Base-by-base conservation (phyloP, 2,797 vertebrate species). In the Podargus strigoides region DNA sequence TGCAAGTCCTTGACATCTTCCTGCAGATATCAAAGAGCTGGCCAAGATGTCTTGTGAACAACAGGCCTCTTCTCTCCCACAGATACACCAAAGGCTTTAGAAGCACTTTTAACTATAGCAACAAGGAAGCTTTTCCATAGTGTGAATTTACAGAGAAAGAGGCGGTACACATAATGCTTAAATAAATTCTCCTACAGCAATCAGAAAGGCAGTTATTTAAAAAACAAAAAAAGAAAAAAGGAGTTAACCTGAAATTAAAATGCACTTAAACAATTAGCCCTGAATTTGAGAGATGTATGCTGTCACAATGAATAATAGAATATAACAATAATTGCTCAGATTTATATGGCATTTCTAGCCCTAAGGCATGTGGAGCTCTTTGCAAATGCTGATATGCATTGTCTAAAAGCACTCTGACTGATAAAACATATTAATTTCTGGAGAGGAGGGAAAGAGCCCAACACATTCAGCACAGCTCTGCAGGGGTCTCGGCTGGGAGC, bases 241-340 rank as follows among this genome's bases (percentile, higher is more conserved):
- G 37, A 46, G 30, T 41, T 72, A 91, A 52, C 49, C 56, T 83
- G 81, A 93, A 85, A 92, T 88, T 85, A 94, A 95, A 95, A 87
- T 46, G 53, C 62, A 36, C 44, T 92, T 27, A 85, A 75, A 74
- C 52, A 85, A 91, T 87, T 78, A 91, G 66, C 69, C 63, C n/a
- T 6, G 66, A 66, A 37, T 22, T 87, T 81, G 79, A 67, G 41
- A 92, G 50, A 63, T 22, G 37, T n/a, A 30, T 81, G 64, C 72
- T 94, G 75, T 62, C 73, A 78, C 8, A 19, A 63, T 10, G 22
- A 89, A 44, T 76, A 86, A 66, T 6, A 90, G 58, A 93, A 44
- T 63, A 60, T 20, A 83, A 34, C 47, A 92, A 58, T 59, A 93
- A 93, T 44, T 46, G 59, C 74, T 88, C 77, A 73, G 58, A 63